Evolutionary conservation across 2,888 invertebrate genomes (phyloP), one percentile per base, ranked within the genome.

Genomic region (Tipula confusa): DNA sequence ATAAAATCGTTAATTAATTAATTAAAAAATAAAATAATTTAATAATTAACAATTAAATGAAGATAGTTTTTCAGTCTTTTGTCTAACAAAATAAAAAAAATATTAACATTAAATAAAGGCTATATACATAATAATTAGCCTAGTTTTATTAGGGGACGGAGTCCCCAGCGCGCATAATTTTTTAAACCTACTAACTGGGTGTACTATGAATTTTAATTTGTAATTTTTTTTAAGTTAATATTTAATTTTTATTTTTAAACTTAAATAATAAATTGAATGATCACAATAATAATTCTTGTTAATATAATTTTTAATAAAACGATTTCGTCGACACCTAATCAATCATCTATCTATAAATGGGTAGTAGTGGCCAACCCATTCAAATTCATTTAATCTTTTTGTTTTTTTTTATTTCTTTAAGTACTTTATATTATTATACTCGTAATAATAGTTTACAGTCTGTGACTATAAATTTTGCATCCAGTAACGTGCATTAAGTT

Each of bases 401-500:
- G n/a, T n/a, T 43, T 43, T 43, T n/a, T 43, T 43, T 64, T 64
- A 64, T 64, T 33, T 33, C 11, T 33, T 33, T 64, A 64, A 64
- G 64, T 64, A 64, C 64, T 64, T 64, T 43, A 43, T 6, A 43
- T 15, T n/a, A n/a, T n/a, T n/a, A n/a, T n/a, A n/a, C n/a, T n/a
- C n/a, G n/a, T n/a, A 64, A 24, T 24, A 64, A 24, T 64, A 64
- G 9, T 64, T 64, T 64, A 64, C 24, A 64, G 64, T 64, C 64
- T 64, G 64, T 64, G 64, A 64, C 64, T 64, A 64, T 64, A 64
- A 64, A 64, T 64, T n/a, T 64, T 64, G 64, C 64, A 64, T 64
- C 64, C 18, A 64, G 24, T 24, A 64, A 64, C 24, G 64, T 64
- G 64, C 64, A 64, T 9, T 24, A 18, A 64, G 24, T 64, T 64